These are phyloP conservation scores for Caloenas nicobarica DNA, from an alignment of 2,113 vertebrate species.

Conservation along the genomic window DNA sequence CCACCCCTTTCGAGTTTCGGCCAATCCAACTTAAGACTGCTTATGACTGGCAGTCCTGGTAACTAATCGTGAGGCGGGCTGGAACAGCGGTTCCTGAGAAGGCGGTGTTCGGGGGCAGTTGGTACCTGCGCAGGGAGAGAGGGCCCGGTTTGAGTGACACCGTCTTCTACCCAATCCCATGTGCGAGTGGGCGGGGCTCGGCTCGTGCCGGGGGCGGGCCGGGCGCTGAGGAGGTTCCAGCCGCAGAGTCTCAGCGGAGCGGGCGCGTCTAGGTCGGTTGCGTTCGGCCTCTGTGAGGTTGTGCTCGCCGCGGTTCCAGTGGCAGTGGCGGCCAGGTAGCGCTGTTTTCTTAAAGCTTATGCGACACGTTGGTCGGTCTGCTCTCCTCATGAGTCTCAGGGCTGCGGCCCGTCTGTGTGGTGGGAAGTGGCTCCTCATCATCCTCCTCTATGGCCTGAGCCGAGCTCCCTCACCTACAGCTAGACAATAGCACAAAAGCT, in stretches of 20 bases:
- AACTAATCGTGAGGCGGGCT: background rate
- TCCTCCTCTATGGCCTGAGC: fast-evolving
- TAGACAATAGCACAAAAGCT: background rate
- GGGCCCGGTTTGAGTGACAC: background rate
- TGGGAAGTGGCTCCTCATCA: fast-evolving
- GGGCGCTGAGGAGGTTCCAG: fast-evolving
- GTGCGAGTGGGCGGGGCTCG: fast-evolving
- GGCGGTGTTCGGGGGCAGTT: background rate
- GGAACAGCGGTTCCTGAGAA: background rate
- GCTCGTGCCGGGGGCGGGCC: background rate
- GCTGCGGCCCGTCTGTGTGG: fast-evolving
- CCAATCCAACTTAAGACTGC: background rate
- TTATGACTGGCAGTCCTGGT: background rate
- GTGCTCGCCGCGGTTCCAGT: fast-evolving
- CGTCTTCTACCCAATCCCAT: fast-evolving
- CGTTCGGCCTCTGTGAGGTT: fast-evolving
- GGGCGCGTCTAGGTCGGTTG: fast-evolving
- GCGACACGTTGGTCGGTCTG: fast-evolving
- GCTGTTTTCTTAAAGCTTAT: fast-evolving
- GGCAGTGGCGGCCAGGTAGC: background rate
- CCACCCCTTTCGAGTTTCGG: no score
- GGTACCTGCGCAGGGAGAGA: background rate
- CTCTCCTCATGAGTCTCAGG: fast-evolving
- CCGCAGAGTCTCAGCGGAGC: fast-evolving
- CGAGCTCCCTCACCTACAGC: fast-evolving